These are phyloP conservation scores for Strix aluco DNA, from an alignment of 2,113 vertebrate species.

Conservation along the genomic window DNA sequence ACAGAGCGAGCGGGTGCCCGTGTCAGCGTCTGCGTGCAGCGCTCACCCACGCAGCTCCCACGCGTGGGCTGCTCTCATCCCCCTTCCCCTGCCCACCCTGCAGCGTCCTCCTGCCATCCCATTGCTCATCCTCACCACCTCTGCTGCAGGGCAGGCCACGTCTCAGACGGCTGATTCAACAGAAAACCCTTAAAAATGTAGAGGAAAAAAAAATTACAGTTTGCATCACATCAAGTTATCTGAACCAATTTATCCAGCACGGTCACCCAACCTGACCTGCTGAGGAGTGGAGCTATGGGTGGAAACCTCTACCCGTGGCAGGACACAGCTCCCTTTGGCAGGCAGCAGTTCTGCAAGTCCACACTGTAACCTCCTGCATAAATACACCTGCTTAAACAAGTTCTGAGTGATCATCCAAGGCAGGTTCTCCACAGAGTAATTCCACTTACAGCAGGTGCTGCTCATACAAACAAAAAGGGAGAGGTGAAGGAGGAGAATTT, in stretches of 20 bases:
- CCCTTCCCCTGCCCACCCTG: neutral
- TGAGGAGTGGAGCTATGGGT: rapidly evolving
- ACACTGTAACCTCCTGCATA: rapidly evolving
- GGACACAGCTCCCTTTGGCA: neutral
- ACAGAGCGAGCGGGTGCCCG: rapidly evolving
- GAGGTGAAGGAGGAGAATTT: neutral
- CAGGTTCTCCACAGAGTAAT: neutral
- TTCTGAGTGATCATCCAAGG: neutral
- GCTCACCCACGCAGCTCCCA: neutral
- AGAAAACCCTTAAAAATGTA: neutral
- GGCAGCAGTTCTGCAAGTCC: neutral
- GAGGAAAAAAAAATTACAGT: rapidly evolving
- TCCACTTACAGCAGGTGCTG: neutral
- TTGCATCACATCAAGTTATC: neutral
- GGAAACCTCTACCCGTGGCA: neutral
- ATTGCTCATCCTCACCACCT: neutral
- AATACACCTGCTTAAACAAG: neutral
- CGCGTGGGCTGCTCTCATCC: rapidly evolving
- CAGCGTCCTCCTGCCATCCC: neutral
- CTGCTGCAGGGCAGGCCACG: neutral
- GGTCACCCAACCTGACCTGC: neutral
- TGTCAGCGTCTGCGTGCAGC: rapidly evolving
- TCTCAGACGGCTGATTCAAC: neutral
- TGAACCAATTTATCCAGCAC: rapidly evolving
- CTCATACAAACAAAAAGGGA: neutral